Conservation (phyloP, 2,797 vertebrate species). For the Orientallactaga sibirica region DNA sequence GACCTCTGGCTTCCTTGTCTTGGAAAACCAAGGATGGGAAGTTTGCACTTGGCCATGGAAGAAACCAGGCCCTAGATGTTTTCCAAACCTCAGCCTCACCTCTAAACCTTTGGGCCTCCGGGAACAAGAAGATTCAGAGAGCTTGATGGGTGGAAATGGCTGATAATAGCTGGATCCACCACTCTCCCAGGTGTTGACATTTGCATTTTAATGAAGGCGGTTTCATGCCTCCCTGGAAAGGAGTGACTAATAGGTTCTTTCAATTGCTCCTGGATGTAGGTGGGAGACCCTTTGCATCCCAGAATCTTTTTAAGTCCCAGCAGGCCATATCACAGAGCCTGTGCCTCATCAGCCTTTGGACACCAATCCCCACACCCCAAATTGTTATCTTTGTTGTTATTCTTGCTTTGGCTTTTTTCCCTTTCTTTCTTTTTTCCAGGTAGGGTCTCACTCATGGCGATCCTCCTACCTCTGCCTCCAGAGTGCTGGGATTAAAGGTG, state of each 20-base stretch:
- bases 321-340: neutral
- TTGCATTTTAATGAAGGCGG: constrained; percentile 82
- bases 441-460: no score
- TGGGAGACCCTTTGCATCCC: constrained; percentile 63
- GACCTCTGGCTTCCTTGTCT: neutral
- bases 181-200: constrained; percentile 78
- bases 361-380: neutral
- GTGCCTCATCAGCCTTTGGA: neutral
- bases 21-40: neutral
- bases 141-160: constrained; percentile 67
- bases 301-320: constrained; percentile 5
- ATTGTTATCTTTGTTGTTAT: no score
- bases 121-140: constrained; percentile 53
- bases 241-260: constrained; percentile 75
- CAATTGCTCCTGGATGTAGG: constrained; percentile 56
- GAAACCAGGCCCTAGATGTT: neutral
- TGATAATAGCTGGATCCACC: constrained; percentile 46
- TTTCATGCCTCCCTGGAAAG: constrained; percentile 60
- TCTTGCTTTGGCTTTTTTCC: no score
- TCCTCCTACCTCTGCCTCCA: no score
- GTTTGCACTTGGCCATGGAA: neutral
- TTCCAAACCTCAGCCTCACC: constrained; percentile 29
- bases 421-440: no score
- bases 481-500: no score
- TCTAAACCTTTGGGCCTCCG: constrained; percentile 13